These are phyloP conservation scores for Lycaon pictus DNA, from an alignment of 2,113 vertebrate genomes.

Conservation along the genomic window DNA sequence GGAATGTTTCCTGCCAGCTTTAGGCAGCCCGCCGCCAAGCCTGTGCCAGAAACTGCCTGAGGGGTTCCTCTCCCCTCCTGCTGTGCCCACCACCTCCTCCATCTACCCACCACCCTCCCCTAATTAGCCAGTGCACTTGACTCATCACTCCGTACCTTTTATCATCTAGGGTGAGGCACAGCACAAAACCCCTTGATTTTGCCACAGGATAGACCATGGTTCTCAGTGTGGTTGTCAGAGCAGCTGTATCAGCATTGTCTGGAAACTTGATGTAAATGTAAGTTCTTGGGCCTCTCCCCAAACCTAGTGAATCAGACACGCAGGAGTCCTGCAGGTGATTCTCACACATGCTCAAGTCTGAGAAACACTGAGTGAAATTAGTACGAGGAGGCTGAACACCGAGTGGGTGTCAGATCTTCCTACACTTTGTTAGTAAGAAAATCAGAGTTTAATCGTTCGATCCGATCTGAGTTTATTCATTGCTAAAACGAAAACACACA, in stretches of 20 bases:
- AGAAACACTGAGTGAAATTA: neutral
- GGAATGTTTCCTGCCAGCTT: neutral
- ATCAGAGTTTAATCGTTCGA: neutral
- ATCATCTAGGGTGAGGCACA: neutral
- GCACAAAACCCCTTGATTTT: slow-evolving; percentile 7
- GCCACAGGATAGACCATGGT: neutral
- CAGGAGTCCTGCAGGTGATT: neutral
- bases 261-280: neutral
- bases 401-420: neutral
- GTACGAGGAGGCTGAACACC: neutral
- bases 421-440: neutral
- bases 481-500: neutral
- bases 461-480: neutral
- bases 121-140: neutral
- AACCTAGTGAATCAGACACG: neutral
- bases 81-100: neutral
- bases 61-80: neutral
- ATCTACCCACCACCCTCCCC: neutral
- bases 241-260: neutral
- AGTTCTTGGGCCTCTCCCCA: neutral
- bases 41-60: neutral
- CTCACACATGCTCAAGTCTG: neutral
- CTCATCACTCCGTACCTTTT: neutral
- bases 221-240: neutral
- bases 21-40: neutral